Evolutionary conservation across 2,113 vertebrate genomes (phyloP).

Genomic region (Misgurnus mizolepis): DNA sequence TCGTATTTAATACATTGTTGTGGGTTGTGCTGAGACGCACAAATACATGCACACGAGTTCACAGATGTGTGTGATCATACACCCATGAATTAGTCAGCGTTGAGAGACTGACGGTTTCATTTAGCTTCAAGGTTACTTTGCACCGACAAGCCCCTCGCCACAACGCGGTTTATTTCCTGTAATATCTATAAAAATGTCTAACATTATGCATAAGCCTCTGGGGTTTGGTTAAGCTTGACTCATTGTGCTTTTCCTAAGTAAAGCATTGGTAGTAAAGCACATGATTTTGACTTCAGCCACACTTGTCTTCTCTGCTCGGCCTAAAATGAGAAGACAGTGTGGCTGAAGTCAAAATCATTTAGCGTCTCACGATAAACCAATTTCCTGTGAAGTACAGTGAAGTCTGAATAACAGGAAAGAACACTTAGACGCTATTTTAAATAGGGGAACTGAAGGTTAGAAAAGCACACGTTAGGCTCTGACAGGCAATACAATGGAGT

Average conservation of each 20-base stretch:
- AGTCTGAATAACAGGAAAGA: slow-evolving; percentile 34
- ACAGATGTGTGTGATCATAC: neutral
- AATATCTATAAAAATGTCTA: neutral
- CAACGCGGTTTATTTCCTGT: neutral
- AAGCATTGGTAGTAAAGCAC: neutral
- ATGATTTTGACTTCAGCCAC: slow-evolving; percentile 12
- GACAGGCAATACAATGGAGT: neutral
- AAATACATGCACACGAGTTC: neutral
- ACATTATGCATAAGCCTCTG: neutral
- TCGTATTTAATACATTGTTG: neutral
- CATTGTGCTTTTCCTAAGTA: neutral
- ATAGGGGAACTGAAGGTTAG: slow-evolving; percentile 18
- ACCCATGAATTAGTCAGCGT: neutral
- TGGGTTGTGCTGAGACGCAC: neutral
- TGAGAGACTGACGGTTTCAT: neutral
- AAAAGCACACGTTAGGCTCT: neutral
- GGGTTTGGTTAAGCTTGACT: neutral
- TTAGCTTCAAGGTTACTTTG: slow-evolving; percentile 8
- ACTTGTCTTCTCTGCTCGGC: neutral
- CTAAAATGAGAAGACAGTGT: neutral
- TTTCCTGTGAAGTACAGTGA: slow-evolving; percentile 20
- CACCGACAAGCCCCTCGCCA: neutral
- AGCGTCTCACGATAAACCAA: slow-evolving; percentile 19
- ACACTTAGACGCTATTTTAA: slow-evolving; percentile 13
- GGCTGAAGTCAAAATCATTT: slow-evolving; percentile 14